phyloP scores from a whole-genome alignment of 1,140 invertebrate genomes.

The Pachyrhynchus sulphureomaculatus region DNA sequence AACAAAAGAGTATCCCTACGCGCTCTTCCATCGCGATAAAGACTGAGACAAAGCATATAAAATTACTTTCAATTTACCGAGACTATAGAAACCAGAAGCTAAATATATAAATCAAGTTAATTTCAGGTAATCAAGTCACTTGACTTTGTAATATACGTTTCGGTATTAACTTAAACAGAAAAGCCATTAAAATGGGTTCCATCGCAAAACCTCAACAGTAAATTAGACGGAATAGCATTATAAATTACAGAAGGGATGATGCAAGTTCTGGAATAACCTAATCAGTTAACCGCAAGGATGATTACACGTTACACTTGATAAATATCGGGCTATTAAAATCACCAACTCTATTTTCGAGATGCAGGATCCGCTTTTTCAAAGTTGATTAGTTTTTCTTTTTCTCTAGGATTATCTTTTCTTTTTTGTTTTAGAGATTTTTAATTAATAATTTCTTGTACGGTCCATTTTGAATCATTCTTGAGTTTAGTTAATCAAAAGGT shows the following conservation, averaged over 20 bases:
- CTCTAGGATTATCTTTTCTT: no score
- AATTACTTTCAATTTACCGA: no score
- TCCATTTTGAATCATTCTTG: no score
- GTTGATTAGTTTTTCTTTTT: no score
- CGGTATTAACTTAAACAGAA: constrained; percentile 40
- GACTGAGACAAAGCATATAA: no score
- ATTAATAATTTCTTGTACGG: no score
- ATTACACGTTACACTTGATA: constrained; percentile 44
- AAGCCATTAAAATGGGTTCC: constrained; percentile 40
- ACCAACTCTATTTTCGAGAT: constrained; percentile 17
- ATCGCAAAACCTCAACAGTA: constrained; percentile 37
- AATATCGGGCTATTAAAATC: constrained; percentile 31
- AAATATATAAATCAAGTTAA: constrained; percentile 1
- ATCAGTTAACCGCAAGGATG: constrained; percentile 44
- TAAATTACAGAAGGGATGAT: constrained; percentile 41
- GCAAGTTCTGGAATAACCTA: constrained; percentile 44
- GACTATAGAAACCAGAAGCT: no score
- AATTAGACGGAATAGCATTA: constrained; percentile 45
- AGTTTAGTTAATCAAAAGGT: no score
- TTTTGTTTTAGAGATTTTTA: no score
- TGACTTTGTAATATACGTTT: constrained; percentile 33
- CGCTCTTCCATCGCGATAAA: no score
- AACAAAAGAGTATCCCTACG: no score
- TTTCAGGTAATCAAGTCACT: constrained; percentile 28
- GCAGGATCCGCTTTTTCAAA: no score